Conservation (phyloP, 2,888 invertebrate genomes). For the Drosophila lacicola region DNA sequence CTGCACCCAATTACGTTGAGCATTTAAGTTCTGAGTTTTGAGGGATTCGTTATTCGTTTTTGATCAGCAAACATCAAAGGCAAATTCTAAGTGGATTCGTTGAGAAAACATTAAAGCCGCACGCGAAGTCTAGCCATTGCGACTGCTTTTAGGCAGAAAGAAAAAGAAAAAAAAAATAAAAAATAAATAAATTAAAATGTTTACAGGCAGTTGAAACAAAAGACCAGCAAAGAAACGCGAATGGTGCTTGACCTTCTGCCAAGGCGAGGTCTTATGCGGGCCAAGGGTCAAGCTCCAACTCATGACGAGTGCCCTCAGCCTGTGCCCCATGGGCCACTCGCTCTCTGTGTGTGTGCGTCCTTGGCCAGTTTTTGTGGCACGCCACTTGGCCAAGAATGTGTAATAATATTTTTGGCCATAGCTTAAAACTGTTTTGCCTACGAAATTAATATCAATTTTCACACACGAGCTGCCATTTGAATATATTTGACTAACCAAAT, state of each 20-base stretch:
- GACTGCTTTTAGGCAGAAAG: conserved; percentile 1
- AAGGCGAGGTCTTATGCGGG: conserved; percentile 8
- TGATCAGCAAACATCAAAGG: conserved; percentile 67
- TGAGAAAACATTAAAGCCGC: conserved; percentile 60
- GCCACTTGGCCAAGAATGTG: conserved; percentile 12
- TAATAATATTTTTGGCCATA: conserved; percentile 8
- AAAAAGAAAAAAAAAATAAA: not conserved
- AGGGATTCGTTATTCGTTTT: conserved; percentile 23
- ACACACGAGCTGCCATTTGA: conserved; percentile 61
- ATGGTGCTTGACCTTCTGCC: conserved; percentile 60
- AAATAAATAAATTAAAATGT: conserved; percentile 1
- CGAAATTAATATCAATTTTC: conserved; percentile 58
- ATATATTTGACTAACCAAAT: conserved; percentile 60
- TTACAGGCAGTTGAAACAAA: conserved; percentile 22
- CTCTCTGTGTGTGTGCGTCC: not conserved
- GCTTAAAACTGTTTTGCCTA: conserved; percentile 29
- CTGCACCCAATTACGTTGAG: conserved; percentile 41
- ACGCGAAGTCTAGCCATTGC: conserved; percentile 54
- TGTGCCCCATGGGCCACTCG: conserved; percentile 4
- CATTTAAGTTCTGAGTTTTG: conserved; percentile 18
- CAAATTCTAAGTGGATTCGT: conserved; percentile 66
- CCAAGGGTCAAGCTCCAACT: conserved; percentile 25
- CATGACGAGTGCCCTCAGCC: conserved; percentile 18
- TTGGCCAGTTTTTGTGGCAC: conserved; percentile 13
- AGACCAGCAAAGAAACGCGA: conserved; percentile 21